Evolutionary conservation across 1,140 invertebrate species (phyloP).

Genomic region (Matsumurasca onukii): DNA sequence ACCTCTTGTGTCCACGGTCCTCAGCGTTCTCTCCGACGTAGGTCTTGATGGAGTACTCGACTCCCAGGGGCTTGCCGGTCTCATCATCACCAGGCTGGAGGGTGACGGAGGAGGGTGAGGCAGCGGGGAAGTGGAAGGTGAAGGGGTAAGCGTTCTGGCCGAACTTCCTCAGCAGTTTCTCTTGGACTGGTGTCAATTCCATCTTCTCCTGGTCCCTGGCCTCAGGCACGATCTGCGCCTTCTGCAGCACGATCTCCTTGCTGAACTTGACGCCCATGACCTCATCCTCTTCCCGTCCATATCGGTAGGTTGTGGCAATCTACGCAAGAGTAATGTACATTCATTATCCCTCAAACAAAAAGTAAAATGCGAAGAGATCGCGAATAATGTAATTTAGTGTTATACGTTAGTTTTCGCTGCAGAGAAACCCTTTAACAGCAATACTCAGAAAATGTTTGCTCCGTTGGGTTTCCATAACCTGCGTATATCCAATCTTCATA

Average conservation of each 20-base stretch:
- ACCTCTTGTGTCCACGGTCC: constrained; percentile 80
- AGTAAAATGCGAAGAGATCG: too few species aligned
- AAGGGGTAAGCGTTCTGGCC: constrained; percentile 81
- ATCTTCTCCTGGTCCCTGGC: constrained; percentile 65
- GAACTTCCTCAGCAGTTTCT: constrained; percentile 79
- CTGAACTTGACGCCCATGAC: constrained; percentile 93
- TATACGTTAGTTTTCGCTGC: too few species aligned
- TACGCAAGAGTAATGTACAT: constrained; percentile 47
- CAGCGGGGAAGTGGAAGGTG: constrained; percentile 75
- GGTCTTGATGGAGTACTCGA: constrained; percentile 85
- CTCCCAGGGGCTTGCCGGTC: constrained; percentile 86
- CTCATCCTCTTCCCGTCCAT: constrained; percentile 90
- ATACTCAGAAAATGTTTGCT: too few species aligned
- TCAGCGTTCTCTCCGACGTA: constrained; percentile 81
- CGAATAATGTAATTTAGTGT: too few species aligned
- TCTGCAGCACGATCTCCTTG: constrained; percentile 77
- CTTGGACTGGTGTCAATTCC: constrained; percentile 74
- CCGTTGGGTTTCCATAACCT: too few species aligned
- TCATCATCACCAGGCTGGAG: constrained; percentile 82
- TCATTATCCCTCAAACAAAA: too few species aligned
- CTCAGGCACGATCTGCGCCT: constrained; percentile 73
- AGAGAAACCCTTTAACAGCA: too few species aligned
- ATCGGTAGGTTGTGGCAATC: constrained; percentile 80
- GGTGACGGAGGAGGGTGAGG: constrained; percentile 84
- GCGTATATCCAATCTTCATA: too few species aligned